Evolutionary conservation across 2,888 invertebrate species (phyloP), one percentile per base, ranked within the genome.

Genomic region (Lymantria monacha): DNA sequence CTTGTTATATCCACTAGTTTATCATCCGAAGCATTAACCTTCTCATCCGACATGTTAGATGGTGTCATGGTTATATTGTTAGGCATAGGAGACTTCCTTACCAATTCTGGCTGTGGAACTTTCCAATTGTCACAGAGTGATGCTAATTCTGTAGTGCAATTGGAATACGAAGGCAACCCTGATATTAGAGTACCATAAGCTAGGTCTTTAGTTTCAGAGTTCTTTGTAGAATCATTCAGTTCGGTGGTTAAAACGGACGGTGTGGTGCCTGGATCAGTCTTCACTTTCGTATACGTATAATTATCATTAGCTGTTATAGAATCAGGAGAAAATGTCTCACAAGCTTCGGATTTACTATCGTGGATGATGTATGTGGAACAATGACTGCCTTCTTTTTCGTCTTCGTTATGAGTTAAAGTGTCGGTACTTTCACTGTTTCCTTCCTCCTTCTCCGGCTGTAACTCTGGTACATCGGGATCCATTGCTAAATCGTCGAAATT

Each of bases 401-500:
- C 88, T 1, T 87, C 89, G 52, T 88, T 75, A 49, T 85, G 83
- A 0, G 87, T 89, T 0, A 91, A 70, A 0, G 90, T 91, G 52
- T 84, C 82, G 9, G 81, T 84, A 61, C 88, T 88, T 9, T 85
- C 87, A 54, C 89, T 89, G 54, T 81, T 75, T 11, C 76, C 81
- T 43, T 73, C 77, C 11, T 81, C 79, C 37, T 72, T 70, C 9
- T 73, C 74, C 2, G 55, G 60, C 48, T 78, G 80, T 46, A 76
- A 74, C 2, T 81, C 79, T 10, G 81, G 77, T 1, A 80, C 57
- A 8, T 90, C 90, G 10, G 84, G 74, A 46, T 91, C 91, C 74
- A 84, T 70, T 3, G 79, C 87, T 10, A 91, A 69, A 62, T 92
- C 92, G 52, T 92, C 91, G 64, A 92, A 92, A 59, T 91, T 91